Conservation (phyloP, 2,797 vertebrate species). For the Lithobates sylvaticus region DNA sequence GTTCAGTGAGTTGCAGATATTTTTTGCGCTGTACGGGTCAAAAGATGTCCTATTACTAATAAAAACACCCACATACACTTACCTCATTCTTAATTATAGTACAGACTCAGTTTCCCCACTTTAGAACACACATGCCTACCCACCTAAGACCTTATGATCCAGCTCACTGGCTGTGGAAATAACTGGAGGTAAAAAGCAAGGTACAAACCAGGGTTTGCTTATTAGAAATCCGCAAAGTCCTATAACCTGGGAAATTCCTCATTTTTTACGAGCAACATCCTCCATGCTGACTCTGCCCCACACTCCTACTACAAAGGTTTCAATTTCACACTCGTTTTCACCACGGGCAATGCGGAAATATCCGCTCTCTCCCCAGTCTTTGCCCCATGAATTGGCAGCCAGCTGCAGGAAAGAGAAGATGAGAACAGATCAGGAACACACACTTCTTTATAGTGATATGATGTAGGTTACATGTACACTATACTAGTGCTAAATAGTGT, state of each 20-base stretch:
- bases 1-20: background rate
- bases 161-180: constrained; percentile 31
- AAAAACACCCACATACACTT: background rate
- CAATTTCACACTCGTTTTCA: constrained; percentile 93
- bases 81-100: background rate
- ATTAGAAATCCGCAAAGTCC: constrained; percentile 26
- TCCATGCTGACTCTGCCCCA: constrained; percentile 95
- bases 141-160: constrained; percentile 23
- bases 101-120: background rate
- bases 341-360: constrained; percentile 93
- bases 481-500: too few relatives aligned
- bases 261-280: constrained; percentile 84
- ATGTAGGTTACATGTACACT: background rate
- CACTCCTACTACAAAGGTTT: constrained; percentile 91
- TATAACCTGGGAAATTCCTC: background rate
- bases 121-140: background rate
- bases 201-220: constrained; percentile 16
- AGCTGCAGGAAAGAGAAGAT: constrained; percentile 76
- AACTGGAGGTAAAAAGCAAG: constrained; percentile 18
- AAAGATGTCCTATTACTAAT: background rate
- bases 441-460: background rate
- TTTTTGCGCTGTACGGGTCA: background rate
- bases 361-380: constrained; percentile 91
- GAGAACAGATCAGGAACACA: background rate
- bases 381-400: constrained; percentile 96